These are phyloP conservation scores for Oreortyx pictus DNA, from an alignment of 2,797 vertebrate genomes.

Conservation along the genomic window DNA sequence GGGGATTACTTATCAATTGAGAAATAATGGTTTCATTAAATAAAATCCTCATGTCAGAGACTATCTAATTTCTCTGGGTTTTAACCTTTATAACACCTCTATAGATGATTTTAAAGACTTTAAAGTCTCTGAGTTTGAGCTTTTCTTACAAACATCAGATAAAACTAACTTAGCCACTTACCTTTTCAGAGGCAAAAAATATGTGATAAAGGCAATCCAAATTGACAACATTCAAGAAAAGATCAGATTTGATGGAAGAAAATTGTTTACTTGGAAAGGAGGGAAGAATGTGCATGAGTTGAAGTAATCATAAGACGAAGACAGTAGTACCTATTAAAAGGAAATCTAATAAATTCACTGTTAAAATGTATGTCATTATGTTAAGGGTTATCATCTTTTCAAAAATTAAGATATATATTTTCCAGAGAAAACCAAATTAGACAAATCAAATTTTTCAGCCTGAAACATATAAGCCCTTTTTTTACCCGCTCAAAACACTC, in stretches of 20 bases:
- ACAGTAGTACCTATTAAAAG: not conserved
- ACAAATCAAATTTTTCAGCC: not conserved
- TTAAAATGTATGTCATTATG: not conserved
- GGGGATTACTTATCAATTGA: not conserved
- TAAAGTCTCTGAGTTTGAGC: not conserved
- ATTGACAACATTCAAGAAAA: not conserved
- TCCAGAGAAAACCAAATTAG: not conserved
- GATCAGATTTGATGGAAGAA: not conserved
- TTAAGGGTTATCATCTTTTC: rapidly evolving
- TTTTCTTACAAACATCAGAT: not conserved
- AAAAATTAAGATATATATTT: not conserved
- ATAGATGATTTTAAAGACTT: slow-evolving; percentile 18
- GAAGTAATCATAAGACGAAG: not conserved
- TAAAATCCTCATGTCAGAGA: not conserved
- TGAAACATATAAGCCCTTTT: not conserved
- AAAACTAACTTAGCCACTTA: not conserved
- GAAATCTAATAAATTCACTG: not conserved
- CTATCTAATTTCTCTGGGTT: not conserved
- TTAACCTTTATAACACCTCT: slow-evolving; percentile 14
- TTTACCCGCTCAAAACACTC: not conserved
- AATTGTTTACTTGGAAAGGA: not conserved
- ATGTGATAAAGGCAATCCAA: not conserved
- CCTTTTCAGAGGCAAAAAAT: not conserved
- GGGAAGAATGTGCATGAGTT: not conserved
- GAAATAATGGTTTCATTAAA: slow-evolving; percentile 10